These are phyloP conservation scores for Rallus limicola DNA, from an alignment of 2,113 vertebrate genomes.

Conservation along the genomic window DNA sequence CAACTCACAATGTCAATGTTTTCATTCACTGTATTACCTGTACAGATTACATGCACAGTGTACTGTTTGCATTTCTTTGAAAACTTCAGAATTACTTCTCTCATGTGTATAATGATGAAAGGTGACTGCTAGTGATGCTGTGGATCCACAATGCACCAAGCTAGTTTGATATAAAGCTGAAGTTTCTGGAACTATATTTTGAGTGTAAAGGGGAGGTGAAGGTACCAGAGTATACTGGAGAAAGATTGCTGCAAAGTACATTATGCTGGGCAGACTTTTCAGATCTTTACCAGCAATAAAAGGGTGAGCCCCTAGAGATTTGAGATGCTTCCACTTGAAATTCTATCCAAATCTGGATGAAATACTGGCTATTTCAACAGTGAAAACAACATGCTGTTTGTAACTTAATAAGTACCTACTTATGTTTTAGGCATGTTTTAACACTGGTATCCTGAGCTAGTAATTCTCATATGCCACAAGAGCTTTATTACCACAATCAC, in stretches of 20 bases:
- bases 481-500: background rate
- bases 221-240: background rate
- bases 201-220: background rate
- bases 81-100: background rate
- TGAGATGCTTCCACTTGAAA: background rate
- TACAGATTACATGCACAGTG: background rate
- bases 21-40: background rate
- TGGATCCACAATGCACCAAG: background rate
- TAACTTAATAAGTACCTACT: background rate
- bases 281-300: background rate
- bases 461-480: background rate
- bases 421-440: background rate
- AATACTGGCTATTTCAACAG: background rate
- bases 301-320: background rate
- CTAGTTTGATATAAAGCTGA: background rate
- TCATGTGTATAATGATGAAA: background rate
- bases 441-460: background rate
- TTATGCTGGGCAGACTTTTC: background rate
- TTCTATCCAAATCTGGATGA: background rate
- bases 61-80: background rate
- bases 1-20: background rate
- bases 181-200: background rate
- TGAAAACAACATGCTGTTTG: background rate
- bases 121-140: background rate
- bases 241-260: background rate